Percentiles rank a stretch among this genome's conserved stretches.
Evolutionary conservation across 2,113 vertebrate species (phyloP).

Genomic region (Hemicordylus capensis): DNA sequence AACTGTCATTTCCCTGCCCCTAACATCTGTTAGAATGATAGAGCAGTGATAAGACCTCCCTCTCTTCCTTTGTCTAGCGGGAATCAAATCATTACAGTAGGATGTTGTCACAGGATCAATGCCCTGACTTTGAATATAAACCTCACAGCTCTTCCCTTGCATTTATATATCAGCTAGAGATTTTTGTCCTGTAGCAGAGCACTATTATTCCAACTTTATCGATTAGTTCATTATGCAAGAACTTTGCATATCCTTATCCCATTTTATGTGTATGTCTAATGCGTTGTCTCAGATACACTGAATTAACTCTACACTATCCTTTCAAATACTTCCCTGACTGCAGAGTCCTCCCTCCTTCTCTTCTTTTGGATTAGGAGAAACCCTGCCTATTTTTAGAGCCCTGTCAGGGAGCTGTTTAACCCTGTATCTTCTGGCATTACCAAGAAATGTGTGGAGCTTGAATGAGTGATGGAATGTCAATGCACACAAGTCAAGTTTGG

Average conservation of each 20-base stretch:
- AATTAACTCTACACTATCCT: too few relatives aligned
- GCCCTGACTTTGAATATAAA: constrained; percentile 57
- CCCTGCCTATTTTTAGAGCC: too few relatives aligned
- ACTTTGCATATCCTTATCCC: not conserved
- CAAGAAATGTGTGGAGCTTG: too few relatives aligned
- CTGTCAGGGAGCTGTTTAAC: too few relatives aligned
- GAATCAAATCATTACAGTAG: constrained; percentile 25
- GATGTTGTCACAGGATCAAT: constrained; percentile 8
- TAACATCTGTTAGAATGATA: not conserved
- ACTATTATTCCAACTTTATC: constrained; percentile 28
- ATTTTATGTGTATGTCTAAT: not conserved
- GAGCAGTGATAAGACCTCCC: not conserved
- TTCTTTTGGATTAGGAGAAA: too few relatives aligned
- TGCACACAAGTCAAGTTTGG: not conserved
- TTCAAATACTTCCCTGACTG: too few relatives aligned
- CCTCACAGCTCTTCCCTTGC: constrained; percentile 40
- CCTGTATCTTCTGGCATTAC: too few relatives aligned
- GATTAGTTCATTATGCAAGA: constrained; percentile 33
- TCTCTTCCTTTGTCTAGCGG: not conserved
- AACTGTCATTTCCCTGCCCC: not conserved
- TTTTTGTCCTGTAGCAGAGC: constrained; percentile 46
- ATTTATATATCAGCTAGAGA: constrained; percentile 50
- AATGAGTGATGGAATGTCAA: too few relatives aligned
- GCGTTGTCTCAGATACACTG: too few relatives aligned
- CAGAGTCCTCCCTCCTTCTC: too few relatives aligned